These are phyloP conservation scores for Agrochola lota DNA, from an alignment of 2,888 invertebrate species.

Conservation along the genomic window DNA sequence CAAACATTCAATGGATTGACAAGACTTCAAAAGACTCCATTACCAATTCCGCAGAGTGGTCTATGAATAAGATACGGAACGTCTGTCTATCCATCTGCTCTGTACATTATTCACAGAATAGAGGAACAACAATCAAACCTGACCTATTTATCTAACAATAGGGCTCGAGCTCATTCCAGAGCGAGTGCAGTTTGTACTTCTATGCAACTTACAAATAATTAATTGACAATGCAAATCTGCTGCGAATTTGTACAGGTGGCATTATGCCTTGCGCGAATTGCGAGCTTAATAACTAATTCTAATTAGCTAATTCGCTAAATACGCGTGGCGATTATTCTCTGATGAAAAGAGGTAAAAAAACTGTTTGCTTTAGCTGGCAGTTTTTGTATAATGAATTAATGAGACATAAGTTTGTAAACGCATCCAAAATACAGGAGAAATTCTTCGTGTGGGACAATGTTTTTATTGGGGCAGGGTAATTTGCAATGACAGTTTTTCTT, in stretches of 20 bases:
- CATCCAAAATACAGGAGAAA: too few species aligned
- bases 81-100: background rate
- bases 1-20: slow-evolving; percentile 5
- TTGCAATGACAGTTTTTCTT: too few species aligned
- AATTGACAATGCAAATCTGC: slow-evolving; percentile 10
- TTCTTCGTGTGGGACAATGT: too few species aligned
- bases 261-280: background rate
- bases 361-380: too few species aligned
- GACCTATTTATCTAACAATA: slow-evolving; percentile 53
- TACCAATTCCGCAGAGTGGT: slow-evolving; percentile 18
- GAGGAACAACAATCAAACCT: slow-evolving; percentile 31
- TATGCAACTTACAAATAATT: background rate
- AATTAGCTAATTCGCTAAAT: background rate
- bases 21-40: slow-evolving; percentile 16
- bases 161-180: background rate
- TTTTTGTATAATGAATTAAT: too few species aligned
- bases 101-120: slow-evolving; percentile 24
- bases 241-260: background rate
- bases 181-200: slow-evolving; percentile 4
- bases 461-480: too few species aligned
- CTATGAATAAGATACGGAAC: slow-evolving; percentile 16
- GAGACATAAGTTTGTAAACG: too few species aligned
- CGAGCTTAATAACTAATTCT: background rate
- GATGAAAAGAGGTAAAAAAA: background rate
- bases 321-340: background rate